phyloP scores from a whole-genome alignment of 2,888 invertebrate species.

The Ophraella communa region DNA sequence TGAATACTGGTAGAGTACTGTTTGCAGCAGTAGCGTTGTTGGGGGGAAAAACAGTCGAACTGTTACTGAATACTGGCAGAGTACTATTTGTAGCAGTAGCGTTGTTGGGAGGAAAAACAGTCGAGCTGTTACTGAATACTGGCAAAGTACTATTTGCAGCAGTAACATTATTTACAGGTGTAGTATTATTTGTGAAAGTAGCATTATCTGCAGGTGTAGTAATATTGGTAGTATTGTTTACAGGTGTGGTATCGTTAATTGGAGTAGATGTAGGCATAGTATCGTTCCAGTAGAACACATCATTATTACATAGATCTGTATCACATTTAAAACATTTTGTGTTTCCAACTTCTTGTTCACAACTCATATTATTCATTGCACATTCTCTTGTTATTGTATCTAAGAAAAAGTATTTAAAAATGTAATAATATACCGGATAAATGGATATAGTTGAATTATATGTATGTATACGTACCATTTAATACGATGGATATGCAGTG shows the following conservation, averaged over 20 bases:
- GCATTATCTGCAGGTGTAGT: no score
- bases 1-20: no score
- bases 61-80: no score
- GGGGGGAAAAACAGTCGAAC: no score
- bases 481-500: neutral
- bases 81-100: no score
- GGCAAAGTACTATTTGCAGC: no score
- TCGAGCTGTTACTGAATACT: no score
- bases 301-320: neutral
- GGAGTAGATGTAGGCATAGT: neutral
- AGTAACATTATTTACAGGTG: no score
- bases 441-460: no score
- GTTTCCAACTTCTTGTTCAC: neutral
- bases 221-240: neutral
- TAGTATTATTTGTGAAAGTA: no score
- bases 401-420: neutral
- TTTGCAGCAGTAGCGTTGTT: neutral
- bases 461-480: neutral
- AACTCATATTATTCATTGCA: neutral
- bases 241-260: neutral
- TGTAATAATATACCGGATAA: no score
- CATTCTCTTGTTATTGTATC: neutral
- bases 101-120: no score
- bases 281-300: neutral
- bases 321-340: neutral